Conservation (phyloP, 2,888 invertebrate species). For the Ormyrus nitidulus region DNA sequence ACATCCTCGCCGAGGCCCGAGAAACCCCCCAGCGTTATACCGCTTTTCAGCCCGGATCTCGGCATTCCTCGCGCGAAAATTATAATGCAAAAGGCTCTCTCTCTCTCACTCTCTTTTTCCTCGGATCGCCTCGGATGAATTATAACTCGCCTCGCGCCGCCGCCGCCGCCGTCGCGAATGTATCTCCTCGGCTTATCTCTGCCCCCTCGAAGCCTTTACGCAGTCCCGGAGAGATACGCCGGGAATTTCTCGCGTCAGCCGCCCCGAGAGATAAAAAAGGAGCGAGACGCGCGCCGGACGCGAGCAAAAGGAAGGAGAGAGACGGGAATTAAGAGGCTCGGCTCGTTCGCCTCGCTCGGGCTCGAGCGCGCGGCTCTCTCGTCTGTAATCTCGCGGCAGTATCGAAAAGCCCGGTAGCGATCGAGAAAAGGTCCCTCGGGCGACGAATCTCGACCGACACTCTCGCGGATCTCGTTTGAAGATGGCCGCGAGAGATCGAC, state of each 20-base stretch:
- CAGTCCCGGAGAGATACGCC: conserved; percentile 48
- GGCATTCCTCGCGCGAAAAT: conserved; percentile 22
- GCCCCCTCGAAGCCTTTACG: conserved; percentile 39
- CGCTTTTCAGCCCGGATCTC: too few relatives aligned
- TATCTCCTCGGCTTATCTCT: conserved; percentile 51
- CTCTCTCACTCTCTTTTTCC: conserved; percentile 8
- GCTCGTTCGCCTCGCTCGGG: conserved; percentile 6
- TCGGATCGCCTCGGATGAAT: conserved; percentile 45
- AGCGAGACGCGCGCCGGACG: background rate
- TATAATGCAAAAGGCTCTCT: conserved; percentile 28
- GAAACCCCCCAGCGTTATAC: too few relatives aligned
- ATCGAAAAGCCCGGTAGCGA: conserved; percentile 58
- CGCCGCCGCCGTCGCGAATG: background rate
- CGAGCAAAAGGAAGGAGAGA: background rate
- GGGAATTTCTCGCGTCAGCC: conserved; percentile 51
- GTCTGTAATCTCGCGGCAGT: conserved; percentile 50
- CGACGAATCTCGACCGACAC: conserved; percentile 45
- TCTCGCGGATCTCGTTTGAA: conserved; percentile 50
- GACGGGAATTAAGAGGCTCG: conserved; percentile 54
- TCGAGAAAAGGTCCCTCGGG: conserved; percentile 53
- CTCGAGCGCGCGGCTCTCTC: background rate
- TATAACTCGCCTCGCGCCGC: conserved; percentile 30
- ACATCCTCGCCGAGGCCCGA: too few relatives aligned
- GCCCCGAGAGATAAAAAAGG: background rate
- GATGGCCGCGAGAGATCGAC: conserved; percentile 36